Conservation (phyloP, 2,113 vertebrate species). For the Pica pica region DNA sequence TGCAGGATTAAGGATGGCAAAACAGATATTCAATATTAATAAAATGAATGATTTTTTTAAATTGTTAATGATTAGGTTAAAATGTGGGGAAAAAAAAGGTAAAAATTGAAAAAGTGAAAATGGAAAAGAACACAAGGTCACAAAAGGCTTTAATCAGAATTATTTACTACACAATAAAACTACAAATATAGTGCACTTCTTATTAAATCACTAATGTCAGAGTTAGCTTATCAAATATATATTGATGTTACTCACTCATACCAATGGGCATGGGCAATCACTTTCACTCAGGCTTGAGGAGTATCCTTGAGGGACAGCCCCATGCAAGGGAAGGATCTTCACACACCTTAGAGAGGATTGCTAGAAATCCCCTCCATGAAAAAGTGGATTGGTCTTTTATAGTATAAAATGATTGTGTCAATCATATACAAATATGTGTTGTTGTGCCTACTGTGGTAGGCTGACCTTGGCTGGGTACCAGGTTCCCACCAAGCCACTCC, state of each 20-base stretch:
- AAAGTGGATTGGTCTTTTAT: neutral
- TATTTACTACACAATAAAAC: neutral
- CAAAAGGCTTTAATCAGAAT: neutral
- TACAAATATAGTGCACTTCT: neutral
- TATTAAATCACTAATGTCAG: neutral
- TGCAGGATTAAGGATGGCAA: neutral
- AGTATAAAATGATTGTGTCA: neutral
- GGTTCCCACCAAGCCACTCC: neutral
- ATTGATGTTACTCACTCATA: neutral
- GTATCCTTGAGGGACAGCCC: neutral
- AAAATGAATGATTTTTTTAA: neutral
- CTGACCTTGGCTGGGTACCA: neutral
- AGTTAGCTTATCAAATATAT: neutral
- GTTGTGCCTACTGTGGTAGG: neutral
- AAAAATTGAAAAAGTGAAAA: neutral
- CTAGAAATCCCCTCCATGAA: neutral
- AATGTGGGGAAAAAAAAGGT: neutral
- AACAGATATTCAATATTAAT: neutral
- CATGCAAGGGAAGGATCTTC: neutral
- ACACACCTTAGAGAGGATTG: neutral
- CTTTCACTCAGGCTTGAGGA: neutral
- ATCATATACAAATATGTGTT: neutral
- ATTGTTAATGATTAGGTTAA: neutral
- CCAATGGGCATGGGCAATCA: neutral
- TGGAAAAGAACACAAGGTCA: neutral